Evolutionary conservation across 2,888 invertebrate species (phyloP).

Genomic region (Dilophus febrilis): DNA sequence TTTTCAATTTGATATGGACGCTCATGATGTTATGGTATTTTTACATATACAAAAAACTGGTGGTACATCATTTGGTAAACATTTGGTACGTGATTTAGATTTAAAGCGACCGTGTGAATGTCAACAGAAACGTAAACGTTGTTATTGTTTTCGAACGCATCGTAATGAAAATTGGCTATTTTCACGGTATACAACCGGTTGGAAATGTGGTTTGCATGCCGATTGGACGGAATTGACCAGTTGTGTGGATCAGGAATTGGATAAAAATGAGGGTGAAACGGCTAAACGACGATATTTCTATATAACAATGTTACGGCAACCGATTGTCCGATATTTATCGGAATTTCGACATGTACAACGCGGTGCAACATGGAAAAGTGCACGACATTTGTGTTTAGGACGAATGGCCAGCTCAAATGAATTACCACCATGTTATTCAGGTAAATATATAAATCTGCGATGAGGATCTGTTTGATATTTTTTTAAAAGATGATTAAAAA

Average conservation of each 20-base stretch:
- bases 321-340: slow-evolving; percentile 80
- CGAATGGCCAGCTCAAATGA: slow-evolving; percentile 62
- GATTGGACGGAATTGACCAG: slow-evolving; percentile 94
- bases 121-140: slow-evolving; percentile 71
- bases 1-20: slow-evolving; percentile 77
- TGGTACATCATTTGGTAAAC: slow-evolving; percentile 92
- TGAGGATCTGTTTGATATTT: too few species aligned
- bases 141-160: slow-evolving; percentile 82
- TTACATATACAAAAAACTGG: slow-evolving; percentile 98
- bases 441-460: slow-evolving; percentile 12
- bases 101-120: slow-evolving; percentile 81
- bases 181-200: slow-evolving; percentile 91
- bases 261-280: slow-evolving; percentile 72
- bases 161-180: slow-evolving; percentile 94
- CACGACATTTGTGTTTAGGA: slow-evolving; percentile 54
- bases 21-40: slow-evolving; percentile 94
- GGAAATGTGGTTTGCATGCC: slow-evolving; percentile 96
- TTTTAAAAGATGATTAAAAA: too few species aligned
- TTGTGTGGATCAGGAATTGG: slow-evolving; percentile 81
- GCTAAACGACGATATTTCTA: slow-evolving; percentile 84
- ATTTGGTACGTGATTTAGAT: slow-evolving; percentile 89
- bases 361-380: slow-evolving; percentile 90
- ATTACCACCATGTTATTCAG: slow-evolving; percentile 62
- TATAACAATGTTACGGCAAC: slow-evolving; percentile 87
- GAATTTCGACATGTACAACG: slow-evolving; percentile 94